Evolutionary conservation across 1,140 invertebrate species (phyloP).

Genomic region (Apis florea): DNA sequence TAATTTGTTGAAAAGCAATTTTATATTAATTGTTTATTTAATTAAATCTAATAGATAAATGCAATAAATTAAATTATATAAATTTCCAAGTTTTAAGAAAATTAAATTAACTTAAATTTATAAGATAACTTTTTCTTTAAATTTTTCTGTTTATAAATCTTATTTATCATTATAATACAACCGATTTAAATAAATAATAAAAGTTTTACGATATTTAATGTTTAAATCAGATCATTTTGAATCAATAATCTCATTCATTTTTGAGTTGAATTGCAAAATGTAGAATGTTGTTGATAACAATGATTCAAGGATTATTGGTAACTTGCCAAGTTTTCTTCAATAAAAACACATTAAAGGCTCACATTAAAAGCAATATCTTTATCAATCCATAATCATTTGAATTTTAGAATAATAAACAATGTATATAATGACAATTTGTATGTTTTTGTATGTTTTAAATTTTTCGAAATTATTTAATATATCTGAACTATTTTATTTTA

Average conservation of each 20-base stretch:
- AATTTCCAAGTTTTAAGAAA: too few relatives aligned
- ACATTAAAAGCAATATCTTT: slow-evolving; percentile 43
- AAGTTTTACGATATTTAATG: background rate
- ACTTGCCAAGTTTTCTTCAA: slow-evolving; percentile 62
- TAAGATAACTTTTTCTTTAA: too few relatives aligned
- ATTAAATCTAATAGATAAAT: too few relatives aligned
- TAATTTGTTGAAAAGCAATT: too few relatives aligned
- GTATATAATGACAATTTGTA: slow-evolving; percentile 30
- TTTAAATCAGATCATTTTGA: background rate
- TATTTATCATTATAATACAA: background rate
- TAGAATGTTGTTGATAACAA: slow-evolving; percentile 39
- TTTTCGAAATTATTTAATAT: too few relatives aligned
- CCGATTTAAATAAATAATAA: background rate
- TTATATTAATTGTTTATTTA: too few relatives aligned
- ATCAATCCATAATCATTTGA: slow-evolving; percentile 54
- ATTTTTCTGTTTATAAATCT: too few relatives aligned
- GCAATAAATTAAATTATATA: too few relatives aligned
- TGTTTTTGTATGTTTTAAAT: too few relatives aligned
- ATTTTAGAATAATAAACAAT: slow-evolving; percentile 58
- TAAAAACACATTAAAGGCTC: too few relatives aligned
- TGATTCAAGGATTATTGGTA: slow-evolving; percentile 70
- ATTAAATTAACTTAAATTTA: too few relatives aligned
- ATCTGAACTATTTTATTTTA: too few relatives aligned
- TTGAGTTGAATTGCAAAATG: slow-evolving; percentile 34
- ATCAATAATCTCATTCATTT: slow-evolving; percentile 46